Percentiles rank a stretch among this genome's conserved stretches.
Evolutionary conservation across 2,888 invertebrate species (phyloP).

Genomic region (Epirrhoe tristata): DNA sequence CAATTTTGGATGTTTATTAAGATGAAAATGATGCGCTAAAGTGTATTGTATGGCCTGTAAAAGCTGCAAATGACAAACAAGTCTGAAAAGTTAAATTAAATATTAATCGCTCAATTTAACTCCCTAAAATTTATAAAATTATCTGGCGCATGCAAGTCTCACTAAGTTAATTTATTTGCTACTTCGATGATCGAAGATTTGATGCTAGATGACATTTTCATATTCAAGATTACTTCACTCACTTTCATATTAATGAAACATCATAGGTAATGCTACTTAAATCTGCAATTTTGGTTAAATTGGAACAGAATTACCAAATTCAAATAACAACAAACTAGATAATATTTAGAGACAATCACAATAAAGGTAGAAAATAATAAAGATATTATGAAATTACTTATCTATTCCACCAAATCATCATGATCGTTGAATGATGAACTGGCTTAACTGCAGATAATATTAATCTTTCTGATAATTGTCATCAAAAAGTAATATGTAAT

Average conservation of each 20-base stretch:
- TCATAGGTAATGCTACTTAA: too few relatives aligned
- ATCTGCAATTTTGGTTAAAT: too few relatives aligned
- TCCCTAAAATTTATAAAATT: background rate
- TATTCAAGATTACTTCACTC: background rate
- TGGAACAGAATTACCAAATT: background rate
- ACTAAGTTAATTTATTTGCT: too few relatives aligned
- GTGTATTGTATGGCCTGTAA: too few relatives aligned
- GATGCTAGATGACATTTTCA: background rate
- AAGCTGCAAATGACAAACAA: background rate
- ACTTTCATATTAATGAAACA: background rate
- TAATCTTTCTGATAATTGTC: background rate
- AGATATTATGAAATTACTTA: background rate
- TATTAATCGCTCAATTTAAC: too few relatives aligned
- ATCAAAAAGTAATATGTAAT: too few relatives aligned
- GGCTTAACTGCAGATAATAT: constrained; percentile 4
- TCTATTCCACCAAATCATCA: background rate
- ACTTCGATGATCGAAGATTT: background rate
- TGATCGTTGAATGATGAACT: too few relatives aligned
- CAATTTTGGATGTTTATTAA: too few relatives aligned
- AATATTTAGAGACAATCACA: background rate
- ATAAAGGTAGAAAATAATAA: background rate
- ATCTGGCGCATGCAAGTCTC: background rate
- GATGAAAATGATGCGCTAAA: too few relatives aligned
- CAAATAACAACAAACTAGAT: background rate
- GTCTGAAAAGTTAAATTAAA: too few relatives aligned